phyloP scores from a whole-genome alignment of 2,113 vertebrate species.

The Gopherus flavomarginatus region DNA sequence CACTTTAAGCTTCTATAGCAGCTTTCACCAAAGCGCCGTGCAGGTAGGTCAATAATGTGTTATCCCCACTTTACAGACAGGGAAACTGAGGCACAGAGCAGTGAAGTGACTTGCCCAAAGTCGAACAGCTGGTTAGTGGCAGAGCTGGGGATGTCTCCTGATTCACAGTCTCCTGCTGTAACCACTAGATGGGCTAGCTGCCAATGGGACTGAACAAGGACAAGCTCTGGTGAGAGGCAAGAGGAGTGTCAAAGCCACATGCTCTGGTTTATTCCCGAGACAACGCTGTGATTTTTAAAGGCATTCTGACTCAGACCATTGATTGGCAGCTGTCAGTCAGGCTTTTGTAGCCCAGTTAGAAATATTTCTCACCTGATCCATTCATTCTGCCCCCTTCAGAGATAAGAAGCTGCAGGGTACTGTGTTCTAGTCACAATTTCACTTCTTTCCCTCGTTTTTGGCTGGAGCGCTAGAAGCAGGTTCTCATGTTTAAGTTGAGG shows the following conservation, averaged over 20 bases:
- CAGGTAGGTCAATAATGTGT: background rate
- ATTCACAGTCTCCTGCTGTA: background rate
- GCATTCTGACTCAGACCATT: background rate
- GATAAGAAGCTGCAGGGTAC: background rate
- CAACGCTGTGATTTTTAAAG: background rate
- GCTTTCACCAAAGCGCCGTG: background rate
- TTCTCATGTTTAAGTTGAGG: background rate
- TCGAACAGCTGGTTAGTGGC: background rate
- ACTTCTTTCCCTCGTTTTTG: background rate
- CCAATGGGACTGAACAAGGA: background rate
- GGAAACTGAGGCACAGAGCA: background rate
- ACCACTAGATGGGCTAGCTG: background rate
- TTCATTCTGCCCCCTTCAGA: background rate
- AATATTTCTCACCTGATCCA: background rate
- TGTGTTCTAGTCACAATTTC: background rate
- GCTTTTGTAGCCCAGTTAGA: background rate
- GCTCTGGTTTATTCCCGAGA: background rate
- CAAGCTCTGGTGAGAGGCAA: background rate
- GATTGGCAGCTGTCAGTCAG: background rate
- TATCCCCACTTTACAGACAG: fast-evolving
- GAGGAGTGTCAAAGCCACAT: background rate
- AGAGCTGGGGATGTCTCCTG: background rate
- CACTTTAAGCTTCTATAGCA: background rate
- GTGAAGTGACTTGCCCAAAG: background rate
- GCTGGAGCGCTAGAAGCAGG: background rate